phyloP scores from a whole-genome alignment of 2,888 invertebrate genomes.

The Coenonympha arcania region DNA sequence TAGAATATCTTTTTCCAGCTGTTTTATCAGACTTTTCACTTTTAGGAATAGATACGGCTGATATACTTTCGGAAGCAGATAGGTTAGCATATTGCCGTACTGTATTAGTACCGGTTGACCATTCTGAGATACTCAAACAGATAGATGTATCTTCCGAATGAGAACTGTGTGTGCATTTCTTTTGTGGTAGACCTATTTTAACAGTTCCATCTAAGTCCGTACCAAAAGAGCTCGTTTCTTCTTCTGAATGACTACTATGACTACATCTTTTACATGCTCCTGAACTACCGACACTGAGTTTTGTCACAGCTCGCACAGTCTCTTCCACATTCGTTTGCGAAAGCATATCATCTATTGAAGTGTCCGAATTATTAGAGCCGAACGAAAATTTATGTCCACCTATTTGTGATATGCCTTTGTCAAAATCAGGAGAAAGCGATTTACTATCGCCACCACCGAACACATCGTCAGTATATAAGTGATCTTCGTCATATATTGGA shows the following conservation, averaged over 20 bases:
- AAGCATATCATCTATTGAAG: constrained; percentile 76
- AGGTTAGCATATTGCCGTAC: constrained; percentile 85
- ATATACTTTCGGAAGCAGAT: constrained; percentile 79
- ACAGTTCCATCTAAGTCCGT: constrained; percentile 88
- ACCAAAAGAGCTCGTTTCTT: constrained; percentile 83
- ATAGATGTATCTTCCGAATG: constrained; percentile 91
- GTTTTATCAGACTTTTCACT: constrained; percentile 76
- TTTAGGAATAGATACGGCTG: constrained; percentile 75
- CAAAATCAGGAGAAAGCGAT: constrained; percentile 74
- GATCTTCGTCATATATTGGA: constrained; percentile 76
- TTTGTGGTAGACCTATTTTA: constrained; percentile 83
- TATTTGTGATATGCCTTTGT: constrained; percentile 58
- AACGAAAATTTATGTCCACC: constrained; percentile 65
- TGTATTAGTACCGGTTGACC: constrained; percentile 90
- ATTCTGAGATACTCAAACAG: constrained; percentile 88
- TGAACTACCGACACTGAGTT: constrained; percentile 65
- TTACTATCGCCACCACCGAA: constrained; percentile 77
- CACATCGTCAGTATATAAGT: constrained; percentile 75
- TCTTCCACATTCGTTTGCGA: constrained; percentile 76
- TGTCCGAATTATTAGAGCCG: constrained; percentile 78
- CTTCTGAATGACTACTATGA: constrained; percentile 82
- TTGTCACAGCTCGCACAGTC: constrained; percentile 66
- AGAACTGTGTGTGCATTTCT: constrained; percentile 87
- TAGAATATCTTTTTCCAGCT: constrained; percentile 73
- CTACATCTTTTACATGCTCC: constrained; percentile 76